A percentile compares a stretch with the other conserved stretches of the same genome.
Evolutionary conservation across 2,113 vertebrate species (phyloP).

Genomic region (Hippopotamus amphibius): DNA sequence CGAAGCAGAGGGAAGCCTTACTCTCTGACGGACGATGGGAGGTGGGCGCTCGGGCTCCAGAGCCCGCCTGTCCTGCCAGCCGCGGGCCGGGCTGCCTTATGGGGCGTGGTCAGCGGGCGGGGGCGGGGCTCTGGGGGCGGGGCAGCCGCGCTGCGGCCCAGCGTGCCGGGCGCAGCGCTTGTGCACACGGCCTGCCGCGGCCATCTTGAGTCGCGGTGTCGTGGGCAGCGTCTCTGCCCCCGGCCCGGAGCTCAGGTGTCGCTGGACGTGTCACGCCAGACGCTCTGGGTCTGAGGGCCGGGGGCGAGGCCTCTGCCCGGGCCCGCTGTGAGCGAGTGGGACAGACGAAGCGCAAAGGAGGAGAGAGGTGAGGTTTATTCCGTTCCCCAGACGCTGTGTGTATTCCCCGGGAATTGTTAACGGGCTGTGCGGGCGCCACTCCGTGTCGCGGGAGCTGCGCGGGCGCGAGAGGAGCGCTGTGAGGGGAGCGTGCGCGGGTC

Average conservation of each 20-base stretch:
- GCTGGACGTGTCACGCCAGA: neutral
- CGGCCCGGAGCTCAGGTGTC: neutral
- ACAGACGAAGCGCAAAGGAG: neutral
- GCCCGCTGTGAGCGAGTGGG: neutral
- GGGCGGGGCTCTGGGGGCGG: neutral
- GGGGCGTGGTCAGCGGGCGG: neutral
- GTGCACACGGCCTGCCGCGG: neutral
- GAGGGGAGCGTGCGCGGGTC: neutral
- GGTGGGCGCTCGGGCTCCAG: rapidly evolving
- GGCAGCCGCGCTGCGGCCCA: rapidly evolving
- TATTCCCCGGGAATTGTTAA: neutral
- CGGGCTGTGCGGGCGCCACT: neutral
- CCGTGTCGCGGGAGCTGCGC: neutral
- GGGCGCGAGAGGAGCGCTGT: neutral
- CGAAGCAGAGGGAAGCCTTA: neutral
- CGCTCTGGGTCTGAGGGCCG: too few species aligned
- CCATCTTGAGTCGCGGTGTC: neutral
- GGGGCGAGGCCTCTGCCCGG: neutral
- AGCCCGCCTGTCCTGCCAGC: neutral
- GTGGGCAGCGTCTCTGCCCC: neutral
- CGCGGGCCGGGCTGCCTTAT: neutral
- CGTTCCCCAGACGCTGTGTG: neutral
- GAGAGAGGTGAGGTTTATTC: neutral
- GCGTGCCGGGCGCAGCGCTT: neutral
- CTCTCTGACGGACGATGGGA: rapidly evolving